Conservation (phyloP, 2,888 invertebrate genomes). For the Acrocera orbiculus region DNA sequence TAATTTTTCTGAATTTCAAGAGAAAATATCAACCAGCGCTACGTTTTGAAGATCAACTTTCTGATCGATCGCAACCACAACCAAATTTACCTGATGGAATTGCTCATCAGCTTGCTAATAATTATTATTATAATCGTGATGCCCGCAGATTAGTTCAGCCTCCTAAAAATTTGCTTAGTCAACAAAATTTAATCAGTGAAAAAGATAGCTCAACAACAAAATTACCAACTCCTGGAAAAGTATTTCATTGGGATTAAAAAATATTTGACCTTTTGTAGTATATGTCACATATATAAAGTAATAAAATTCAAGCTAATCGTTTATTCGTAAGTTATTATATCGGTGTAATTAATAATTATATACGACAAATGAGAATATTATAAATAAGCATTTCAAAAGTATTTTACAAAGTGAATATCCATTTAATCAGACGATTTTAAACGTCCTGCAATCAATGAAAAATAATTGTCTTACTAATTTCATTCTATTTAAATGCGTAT, state of each 20-base stretch:
- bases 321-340: too few species aligned
- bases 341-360: too few species aligned
- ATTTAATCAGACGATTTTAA: too few species aligned
- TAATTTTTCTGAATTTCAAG: conserved; percentile 22
- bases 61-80: conserved; percentile 62
- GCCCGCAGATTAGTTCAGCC: conserved; percentile 40
- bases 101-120: conserved; percentile 53
- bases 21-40: conserved; percentile 42
- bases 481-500: too few species aligned
- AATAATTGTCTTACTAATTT: too few species aligned
- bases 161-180: conserved; percentile 19
- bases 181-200: conserved; percentile 14
- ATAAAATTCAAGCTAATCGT: too few species aligned
- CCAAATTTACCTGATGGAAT: conserved; percentile 71
- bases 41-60: conserved; percentile 46
- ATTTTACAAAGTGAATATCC: too few species aligned
- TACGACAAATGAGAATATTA: too few species aligned
- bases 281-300: too few species aligned
- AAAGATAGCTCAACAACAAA: conserved; percentile 30
- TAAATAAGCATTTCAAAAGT: too few species aligned
- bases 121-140: conserved; percentile 74
- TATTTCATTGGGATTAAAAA: conserved; percentile 38
- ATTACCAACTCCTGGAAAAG: conserved; percentile 39
- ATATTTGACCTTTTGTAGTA: too few species aligned
- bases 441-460: too few species aligned